Conservation (phyloP, 2,797 vertebrate species). For the Etheostoma nigrum region DNA sequence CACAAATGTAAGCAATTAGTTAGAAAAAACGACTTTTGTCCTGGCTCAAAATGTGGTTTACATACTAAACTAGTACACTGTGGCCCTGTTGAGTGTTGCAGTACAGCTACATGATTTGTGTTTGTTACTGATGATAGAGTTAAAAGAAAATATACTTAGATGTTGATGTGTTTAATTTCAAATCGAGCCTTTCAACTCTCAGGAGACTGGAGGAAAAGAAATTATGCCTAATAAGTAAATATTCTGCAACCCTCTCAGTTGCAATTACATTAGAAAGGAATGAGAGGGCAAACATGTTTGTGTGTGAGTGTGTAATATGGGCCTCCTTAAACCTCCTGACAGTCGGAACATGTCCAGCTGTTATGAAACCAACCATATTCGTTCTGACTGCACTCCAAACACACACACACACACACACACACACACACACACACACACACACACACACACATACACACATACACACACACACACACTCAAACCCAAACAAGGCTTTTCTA, state of each 20-base stretch:
- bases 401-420: conserved; percentile 22
- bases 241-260: background rate
- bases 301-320: conserved; percentile 8
- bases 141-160: no score
- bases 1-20: background rate
- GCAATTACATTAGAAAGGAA: background rate
- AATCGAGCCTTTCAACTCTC: background rate
- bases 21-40: background rate
- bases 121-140: background rate
- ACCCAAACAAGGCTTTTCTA: conserved; percentile 43
- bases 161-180: no score
- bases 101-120: background rate
- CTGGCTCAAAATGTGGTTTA: background rate
- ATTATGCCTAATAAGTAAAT: background rate
- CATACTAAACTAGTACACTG: conserved; percentile 9
- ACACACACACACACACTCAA: conserved; percentile 11
- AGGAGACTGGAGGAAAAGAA: background rate
- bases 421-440: conserved; percentile 33
- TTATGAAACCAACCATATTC: conserved; percentile 75
- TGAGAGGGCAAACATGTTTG: background rate
- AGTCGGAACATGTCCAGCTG: conserved; percentile 82
- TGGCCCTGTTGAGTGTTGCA: background rate
- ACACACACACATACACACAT: background rate
- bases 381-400: conserved; percentile 33
- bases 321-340: conserved; percentile 60